These are phyloP conservation scores for Sabellastarte sp. DNA, from an alignment of 2,888 invertebrate genomes.

Conservation along the genomic window DNA sequence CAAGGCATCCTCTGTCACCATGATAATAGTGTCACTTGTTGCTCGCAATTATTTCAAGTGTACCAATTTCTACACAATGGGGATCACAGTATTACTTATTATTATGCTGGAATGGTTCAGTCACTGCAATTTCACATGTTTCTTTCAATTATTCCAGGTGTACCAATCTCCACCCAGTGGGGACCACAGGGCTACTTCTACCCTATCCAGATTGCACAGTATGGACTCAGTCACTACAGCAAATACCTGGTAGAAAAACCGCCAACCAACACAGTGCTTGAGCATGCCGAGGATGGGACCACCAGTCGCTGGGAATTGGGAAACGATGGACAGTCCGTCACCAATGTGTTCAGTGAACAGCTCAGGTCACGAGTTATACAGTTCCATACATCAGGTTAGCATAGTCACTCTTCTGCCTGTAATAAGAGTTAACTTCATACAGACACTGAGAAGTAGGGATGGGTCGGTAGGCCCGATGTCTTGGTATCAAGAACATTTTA, in stretches of 20 bases:
- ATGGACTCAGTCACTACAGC: slow-evolving; percentile 94
- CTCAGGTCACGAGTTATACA: slow-evolving; percentile 60
- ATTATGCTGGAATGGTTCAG: slow-evolving; percentile 99
- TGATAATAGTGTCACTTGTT: too few species aligned
- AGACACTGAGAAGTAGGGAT: not conserved
- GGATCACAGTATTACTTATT: too few species aligned
- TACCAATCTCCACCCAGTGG: slow-evolving; percentile 69
- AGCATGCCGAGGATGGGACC: slow-evolving; percentile 68
- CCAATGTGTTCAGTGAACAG: slow-evolving; percentile 44
- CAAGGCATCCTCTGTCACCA: too few species aligned
- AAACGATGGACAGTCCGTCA: slow-evolving; percentile 66
- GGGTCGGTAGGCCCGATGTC: too few species aligned
- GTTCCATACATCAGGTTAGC: slow-evolving; percentile 68
- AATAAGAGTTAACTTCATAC: not conserved
- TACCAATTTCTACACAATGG: too few species aligned
- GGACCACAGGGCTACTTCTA: slow-evolving; percentile 93
- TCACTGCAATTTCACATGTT: too few species aligned
- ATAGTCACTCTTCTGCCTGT: not conserved
- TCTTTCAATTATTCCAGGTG: too few species aligned
- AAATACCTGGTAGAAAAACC: slow-evolving; percentile 86
- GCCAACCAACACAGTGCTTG: slow-evolving; percentile 67
- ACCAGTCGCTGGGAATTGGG: slow-evolving; percentile 68
- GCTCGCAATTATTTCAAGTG: too few species aligned
- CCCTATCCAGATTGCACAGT: slow-evolving; percentile 98
- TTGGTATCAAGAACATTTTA: too few species aligned